These are phyloP conservation scores for Saguinus imperator DNA, from an alignment of 2,113 vertebrate species.

Conservation along the genomic window DNA sequence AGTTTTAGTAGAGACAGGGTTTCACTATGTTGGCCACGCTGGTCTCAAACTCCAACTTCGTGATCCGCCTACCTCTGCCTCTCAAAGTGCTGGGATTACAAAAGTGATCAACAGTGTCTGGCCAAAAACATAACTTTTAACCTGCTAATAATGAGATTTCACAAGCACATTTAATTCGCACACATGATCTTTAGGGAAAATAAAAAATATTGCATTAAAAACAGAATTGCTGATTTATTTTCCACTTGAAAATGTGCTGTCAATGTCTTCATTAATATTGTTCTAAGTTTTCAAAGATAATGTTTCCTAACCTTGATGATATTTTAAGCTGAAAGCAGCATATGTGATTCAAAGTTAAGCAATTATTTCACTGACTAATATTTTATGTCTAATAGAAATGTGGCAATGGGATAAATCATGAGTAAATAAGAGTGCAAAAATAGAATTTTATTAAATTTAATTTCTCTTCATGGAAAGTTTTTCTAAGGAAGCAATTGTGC, in stretches of 20 bases:
- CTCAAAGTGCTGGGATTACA: too few species aligned
- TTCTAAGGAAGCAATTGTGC: background rate
- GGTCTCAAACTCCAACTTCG: too few species aligned
- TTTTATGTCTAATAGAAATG: background rate
- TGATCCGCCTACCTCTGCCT: too few species aligned
- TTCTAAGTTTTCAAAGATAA: background rate
- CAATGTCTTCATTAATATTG: background rate
- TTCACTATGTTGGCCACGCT: too few species aligned
- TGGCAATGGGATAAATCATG: background rate
- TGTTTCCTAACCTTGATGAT: background rate
- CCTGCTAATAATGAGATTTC: constrained; percentile 74
- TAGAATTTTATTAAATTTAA: background rate
- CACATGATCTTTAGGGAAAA: constrained; percentile 38
- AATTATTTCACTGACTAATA: background rate
- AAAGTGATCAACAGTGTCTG: too few species aligned
- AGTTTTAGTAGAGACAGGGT: too few species aligned
- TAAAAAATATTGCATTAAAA: background rate
- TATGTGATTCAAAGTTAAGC: background rate
- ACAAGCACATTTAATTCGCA: constrained; percentile 69
- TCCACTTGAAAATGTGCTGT: background rate
- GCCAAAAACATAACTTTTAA: constrained; percentile 78
- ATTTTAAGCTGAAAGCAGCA: background rate
- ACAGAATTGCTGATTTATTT: background rate
- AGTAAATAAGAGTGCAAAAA: background rate
- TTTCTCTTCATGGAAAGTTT: background rate